These are phyloP conservation scores for Penaeus monodon DNA, from an alignment of 2,888 invertebrate genomes.

Conservation along the genomic window DNA sequence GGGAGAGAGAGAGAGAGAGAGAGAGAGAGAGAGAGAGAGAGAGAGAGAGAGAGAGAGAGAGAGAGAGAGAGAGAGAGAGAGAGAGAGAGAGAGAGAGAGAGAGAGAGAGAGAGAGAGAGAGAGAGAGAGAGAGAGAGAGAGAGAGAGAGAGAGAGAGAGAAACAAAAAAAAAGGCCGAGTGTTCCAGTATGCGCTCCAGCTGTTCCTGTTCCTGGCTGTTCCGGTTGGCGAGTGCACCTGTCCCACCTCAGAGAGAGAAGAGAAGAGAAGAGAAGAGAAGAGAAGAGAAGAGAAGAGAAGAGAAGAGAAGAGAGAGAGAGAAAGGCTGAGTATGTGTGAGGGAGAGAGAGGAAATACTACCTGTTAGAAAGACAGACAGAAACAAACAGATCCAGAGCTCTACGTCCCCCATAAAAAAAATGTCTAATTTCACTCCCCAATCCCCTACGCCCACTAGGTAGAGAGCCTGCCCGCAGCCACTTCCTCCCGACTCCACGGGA, in stretches of 20 bases:
- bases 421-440: too few relatives aligned
- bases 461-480: too few relatives aligned
- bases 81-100: neutral
- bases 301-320: neutral
- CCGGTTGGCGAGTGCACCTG: neutral
- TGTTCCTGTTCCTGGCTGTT: neutral
- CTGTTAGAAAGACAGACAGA: neutral
- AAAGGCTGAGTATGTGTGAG: neutral
- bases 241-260: neutral
- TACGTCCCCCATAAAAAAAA: too few relatives aligned
- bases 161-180: neutral
- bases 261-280: neutral
- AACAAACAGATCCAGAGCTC: neutral
- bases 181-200: neutral
- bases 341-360: neutral
- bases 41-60: constrained; percentile 2
- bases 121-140: neutral
- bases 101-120: neutral
- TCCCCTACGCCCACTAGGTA: too few relatives aligned
- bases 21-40: constrained; percentile 7
- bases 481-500: too few relatives aligned
- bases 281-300: neutral
- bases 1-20: constrained; percentile 11
- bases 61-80: neutral
- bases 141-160: neutral